Conservation (phyloP, 1,140 invertebrate genomes). For the Euura lappo region DNA sequence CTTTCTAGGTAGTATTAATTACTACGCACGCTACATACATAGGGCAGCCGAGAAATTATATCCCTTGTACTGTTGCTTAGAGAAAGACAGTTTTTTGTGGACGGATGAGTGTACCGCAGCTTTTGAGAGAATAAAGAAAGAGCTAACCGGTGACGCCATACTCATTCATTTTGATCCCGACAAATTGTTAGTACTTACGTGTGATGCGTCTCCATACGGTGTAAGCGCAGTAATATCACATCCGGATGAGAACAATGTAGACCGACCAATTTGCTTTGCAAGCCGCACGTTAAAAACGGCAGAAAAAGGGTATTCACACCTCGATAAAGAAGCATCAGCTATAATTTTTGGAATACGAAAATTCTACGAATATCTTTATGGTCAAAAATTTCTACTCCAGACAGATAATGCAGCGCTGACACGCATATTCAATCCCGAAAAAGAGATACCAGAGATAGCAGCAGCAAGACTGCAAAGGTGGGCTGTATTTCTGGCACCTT, state of each 20-base stretch:
- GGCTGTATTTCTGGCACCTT: constrained; percentile 43
- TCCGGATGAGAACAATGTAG: not conserved
- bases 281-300: not conserved
- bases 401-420: not conserved
- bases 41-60: constrained; percentile 36
- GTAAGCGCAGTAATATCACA: constrained; percentile 12
- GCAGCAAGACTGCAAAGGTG: constrained; percentile 49
- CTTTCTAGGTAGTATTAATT: constrained; percentile 38
- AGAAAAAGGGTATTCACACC: constrained; percentile 22
- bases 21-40: constrained; percentile 44
- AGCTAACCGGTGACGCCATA: constrained; percentile 41
- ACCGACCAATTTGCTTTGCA: not conserved
- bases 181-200: constrained; percentile 12
- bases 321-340: constrained; percentile 37
- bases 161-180: constrained; percentile 40
- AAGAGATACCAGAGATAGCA: constrained; percentile 38
- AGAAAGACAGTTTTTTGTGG: constrained; percentile 37
- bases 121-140: constrained; percentile 32
- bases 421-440: constrained; percentile 21
- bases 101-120: constrained; percentile 23
- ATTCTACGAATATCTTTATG: constrained; percentile 26
- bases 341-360: constrained; percentile 51
- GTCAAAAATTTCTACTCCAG: constrained; percentile 18
- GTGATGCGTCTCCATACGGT: constrained; percentile 18
- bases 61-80: constrained; percentile 36